Conservation (phyloP, 2,113 vertebrate species). For the Austrofundulus limnaeus region DNA sequence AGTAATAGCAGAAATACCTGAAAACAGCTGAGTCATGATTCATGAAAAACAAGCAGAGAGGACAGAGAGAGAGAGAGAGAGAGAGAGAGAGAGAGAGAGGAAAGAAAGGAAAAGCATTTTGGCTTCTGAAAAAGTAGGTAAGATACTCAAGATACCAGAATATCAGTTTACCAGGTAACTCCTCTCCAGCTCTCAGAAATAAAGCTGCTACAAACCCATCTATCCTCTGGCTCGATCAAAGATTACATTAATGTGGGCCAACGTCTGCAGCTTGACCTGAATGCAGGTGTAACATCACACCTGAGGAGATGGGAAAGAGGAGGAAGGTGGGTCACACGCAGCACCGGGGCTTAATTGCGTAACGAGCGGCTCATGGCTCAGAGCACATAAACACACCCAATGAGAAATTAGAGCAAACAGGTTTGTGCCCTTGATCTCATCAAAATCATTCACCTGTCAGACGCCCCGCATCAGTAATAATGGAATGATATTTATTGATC, state of each 20-base stretch:
- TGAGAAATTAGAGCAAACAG: constrained; percentile 46
- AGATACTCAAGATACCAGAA: constrained; percentile 48
- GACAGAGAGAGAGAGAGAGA: too few species aligned
- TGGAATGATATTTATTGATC: too few species aligned
- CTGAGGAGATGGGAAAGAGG: constrained; percentile 6
- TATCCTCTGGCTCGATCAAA: constrained; percentile 25
- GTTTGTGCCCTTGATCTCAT: constrained; percentile 33
- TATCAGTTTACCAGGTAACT: constrained; percentile 30
- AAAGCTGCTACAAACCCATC: constrained; percentile 50
- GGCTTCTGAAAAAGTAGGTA: constrained; percentile 28
- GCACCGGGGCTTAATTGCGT: constrained; percentile 32
- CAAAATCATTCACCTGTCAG: not conserved
- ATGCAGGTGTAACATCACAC: constrained; percentile 63
- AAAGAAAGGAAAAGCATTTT: too few species aligned
- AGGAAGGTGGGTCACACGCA: constrained; percentile 1
- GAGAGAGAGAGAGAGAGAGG: too few species aligned
- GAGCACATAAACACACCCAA: constrained; percentile 15
- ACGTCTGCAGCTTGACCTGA: constrained; percentile 61
- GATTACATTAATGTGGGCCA: constrained; percentile 64
- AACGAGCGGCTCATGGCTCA: constrained; percentile 33
- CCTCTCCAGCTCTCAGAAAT: too few species aligned
- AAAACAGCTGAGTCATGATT: not conserved
- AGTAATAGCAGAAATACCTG: not conserved
- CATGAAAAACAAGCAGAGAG: not conserved
- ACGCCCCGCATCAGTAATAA: too few species aligned